These are phyloP conservation scores for Torymus texanus DNA, from an alignment of 2,888 invertebrate genomes.

Conservation along the genomic window DNA sequence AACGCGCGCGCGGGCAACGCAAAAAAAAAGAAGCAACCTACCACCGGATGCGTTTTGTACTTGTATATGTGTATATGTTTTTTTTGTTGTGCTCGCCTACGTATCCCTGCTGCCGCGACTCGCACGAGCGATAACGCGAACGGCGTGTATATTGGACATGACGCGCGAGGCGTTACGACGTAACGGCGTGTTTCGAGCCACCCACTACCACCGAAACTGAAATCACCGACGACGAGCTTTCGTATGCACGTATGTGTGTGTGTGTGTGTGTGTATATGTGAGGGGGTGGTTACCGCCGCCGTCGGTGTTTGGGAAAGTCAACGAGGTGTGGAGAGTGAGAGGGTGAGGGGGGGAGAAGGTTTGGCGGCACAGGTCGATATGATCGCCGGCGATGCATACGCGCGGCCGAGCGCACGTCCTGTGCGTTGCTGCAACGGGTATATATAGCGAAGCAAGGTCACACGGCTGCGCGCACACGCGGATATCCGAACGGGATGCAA, in stretches of 20 bases:
- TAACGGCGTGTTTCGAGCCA: slow-evolving; percentile 42
- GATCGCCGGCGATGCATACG: slow-evolving; percentile 65
- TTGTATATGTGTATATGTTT: background rate
- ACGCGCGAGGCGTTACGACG: slow-evolving; percentile 48
- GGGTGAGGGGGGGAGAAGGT: background rate
- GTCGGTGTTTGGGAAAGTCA: slow-evolving; percentile 51
- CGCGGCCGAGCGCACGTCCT: slow-evolving; percentile 65
- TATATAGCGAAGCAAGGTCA: slow-evolving; percentile 63
- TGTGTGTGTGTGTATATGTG: slow-evolving; percentile 6
- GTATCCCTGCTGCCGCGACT: background rate
- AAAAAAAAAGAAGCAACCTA: background rate
- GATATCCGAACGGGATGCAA: slow-evolving; percentile 70
- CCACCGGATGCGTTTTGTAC: background rate
- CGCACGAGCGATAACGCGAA: slow-evolving; percentile 27
- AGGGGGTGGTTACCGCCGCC: background rate
- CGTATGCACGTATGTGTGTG: background rate
- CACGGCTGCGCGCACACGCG: slow-evolving; percentile 68
- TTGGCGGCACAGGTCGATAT: slow-evolving; percentile 32
- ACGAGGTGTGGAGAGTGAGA: slow-evolving; percentile 52
- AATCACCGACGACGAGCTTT: slow-evolving; percentile 19
- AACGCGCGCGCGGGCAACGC: slow-evolving; percentile 22
- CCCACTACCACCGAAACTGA: slow-evolving; percentile 13
- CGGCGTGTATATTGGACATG: slow-evolving; percentile 40
- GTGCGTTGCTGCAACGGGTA: slow-evolving; percentile 58
- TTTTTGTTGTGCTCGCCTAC: background rate